Conservation (phyloP, 2,797 vertebrate genomes). For the Ceyx erithaca region DNA sequence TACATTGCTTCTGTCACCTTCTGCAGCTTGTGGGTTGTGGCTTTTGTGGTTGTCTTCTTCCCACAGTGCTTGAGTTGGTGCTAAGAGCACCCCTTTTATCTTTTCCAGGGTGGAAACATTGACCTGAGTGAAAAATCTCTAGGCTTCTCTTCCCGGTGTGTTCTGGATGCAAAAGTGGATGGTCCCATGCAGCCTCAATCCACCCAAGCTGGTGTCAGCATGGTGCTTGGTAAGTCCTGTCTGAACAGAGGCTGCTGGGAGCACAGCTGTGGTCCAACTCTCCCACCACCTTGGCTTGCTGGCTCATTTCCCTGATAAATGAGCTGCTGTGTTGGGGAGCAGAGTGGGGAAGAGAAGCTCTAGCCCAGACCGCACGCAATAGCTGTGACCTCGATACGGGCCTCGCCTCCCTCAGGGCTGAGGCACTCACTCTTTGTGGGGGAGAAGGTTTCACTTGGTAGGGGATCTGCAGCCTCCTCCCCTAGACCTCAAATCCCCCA, state of each 20-base stretch:
- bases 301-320: background rate
- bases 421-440: background rate
- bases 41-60: background rate
- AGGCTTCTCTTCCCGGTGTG: background rate
- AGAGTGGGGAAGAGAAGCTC: background rate
- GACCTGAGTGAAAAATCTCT: background rate
- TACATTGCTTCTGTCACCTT: rapidly evolving
- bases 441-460: background rate
- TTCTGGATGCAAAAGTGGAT: rapidly evolving
- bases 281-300: background rate
- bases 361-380: background rate
- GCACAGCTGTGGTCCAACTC: background rate
- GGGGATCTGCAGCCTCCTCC: background rate
- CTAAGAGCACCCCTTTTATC: background rate
- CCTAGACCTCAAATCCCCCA: background rate
- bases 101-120: background rate
- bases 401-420: background rate
- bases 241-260: background rate
- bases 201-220: background rate
- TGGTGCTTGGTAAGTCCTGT: rapidly evolving
- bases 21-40: background rate
- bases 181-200: rapidly evolving
- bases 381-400: background rate
- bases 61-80: background rate
- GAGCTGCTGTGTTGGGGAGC: background rate